A percentile compares a stretch with the other conserved stretches of the same genome.
These are phyloP conservation scores for Heliconius ethilla DNA, from an alignment of 2,888 invertebrate genomes.

Conservation along the genomic window DNA sequence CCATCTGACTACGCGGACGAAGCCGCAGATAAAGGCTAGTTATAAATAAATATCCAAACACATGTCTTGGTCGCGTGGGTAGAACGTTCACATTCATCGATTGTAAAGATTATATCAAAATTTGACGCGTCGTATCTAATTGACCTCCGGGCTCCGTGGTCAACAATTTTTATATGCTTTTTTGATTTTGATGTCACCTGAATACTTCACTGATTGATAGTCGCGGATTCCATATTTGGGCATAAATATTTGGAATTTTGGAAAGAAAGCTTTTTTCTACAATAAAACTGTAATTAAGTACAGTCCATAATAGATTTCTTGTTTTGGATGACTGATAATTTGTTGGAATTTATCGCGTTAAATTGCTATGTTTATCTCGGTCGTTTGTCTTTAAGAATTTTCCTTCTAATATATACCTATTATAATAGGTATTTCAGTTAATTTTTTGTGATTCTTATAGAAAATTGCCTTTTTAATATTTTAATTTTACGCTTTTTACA, in stretches of 20 bases:
- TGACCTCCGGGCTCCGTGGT: conserved; percentile 25
- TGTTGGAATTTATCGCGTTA: conserved; percentile 9
- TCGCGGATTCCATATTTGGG: conserved; percentile 13
- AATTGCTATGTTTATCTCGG: not conserved
- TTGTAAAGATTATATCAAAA: conserved; percentile 24
- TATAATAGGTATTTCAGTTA: no score
- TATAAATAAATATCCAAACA: conserved; percentile 25
- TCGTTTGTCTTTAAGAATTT: not conserved
- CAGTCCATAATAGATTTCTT: not conserved
- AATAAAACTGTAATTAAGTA: not conserved
- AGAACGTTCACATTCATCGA: conserved; percentile 37
- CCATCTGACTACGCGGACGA: no score
- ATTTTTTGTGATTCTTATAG: no score
- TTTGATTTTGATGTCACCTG: conserved; percentile 38
- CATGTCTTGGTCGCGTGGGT: conserved; percentile 41
- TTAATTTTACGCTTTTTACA: no score
- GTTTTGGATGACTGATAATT: not conserved
- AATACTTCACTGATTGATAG: conserved; percentile 21
- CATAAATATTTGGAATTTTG: conserved; percentile 8
- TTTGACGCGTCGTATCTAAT: conserved; percentile 38
- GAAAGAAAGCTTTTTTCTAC: not conserved
- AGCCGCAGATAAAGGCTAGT: no score
- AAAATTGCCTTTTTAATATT: no score
- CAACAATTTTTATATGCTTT: conserved; percentile 30
- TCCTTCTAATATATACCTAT: not conserved